Evolutionary conservation across 2,888 invertebrate genomes (phyloP), one percentile per base, ranked within the genome.

Genomic region (Dasypolia templi): DNA sequence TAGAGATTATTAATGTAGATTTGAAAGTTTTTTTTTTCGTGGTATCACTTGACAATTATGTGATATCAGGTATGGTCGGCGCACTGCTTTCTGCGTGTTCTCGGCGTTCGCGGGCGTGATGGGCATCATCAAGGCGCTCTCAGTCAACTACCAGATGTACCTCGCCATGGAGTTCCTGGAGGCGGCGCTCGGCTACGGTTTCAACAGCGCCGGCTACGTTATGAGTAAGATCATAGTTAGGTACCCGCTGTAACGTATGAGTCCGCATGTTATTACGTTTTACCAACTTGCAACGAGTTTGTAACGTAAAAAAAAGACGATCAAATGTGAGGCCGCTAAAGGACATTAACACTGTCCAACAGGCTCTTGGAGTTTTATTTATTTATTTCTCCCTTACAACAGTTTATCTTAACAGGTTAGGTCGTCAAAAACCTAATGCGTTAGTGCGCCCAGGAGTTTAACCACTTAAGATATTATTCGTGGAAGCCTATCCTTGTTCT

Each of bases 121-220:
- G 85, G 97, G 97, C 61, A 85, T 97, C 80, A 85, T 95, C 59
- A 96, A 97, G 86, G 96, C 96, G 6, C 95, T 96, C 88, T 94
- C 97, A 59, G 86, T 95, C 83, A 96, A 94, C 92, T 97, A 97
- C 91, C 90, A 91, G 83, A 95, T 96, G 95, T 97, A 96, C 90
- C 84, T 97, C 72, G 84, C 90, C n/a, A 91, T 97, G 85, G 97
- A 97, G 92, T 96, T 97, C 91, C 89, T 97, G 64, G 97, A 97
- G 89, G 96, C 97, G 3, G 93, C 95, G 32, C 94, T 96, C 67
- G 96, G 96, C 12, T 96, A 97, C 85, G 97, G 97, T 1, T 96
- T 97, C 86, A 97, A 95, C 88, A 96, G 96, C 86, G 96, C 97
- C 17, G 96, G 94, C 55, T 97, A 95, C 65, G 94, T 96, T 59